A percentile compares a stretch with the other conserved stretches of the same genome.
These are phyloP conservation scores for Siniperca undulata DNA, from an alignment of 2,797 vertebrate genomes.

Conservation along the genomic window DNA sequence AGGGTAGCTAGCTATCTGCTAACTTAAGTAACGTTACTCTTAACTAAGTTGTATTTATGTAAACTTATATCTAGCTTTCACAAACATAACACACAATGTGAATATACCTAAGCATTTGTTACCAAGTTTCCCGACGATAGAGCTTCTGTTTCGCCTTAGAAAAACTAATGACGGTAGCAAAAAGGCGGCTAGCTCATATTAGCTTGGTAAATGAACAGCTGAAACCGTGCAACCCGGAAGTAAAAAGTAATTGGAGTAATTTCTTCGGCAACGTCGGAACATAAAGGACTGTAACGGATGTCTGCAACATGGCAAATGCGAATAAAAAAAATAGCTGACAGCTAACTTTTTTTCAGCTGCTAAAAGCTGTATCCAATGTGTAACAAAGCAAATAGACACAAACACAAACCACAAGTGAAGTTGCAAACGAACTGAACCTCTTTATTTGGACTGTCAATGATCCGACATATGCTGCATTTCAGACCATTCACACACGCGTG, in stretches of 20 bases:
- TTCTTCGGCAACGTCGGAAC: not conserved
- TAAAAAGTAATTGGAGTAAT: conserved; percentile 34
- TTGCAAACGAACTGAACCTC: conserved; percentile 84
- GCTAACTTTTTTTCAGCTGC: no score
- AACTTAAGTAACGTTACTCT: conserved; percentile 44
- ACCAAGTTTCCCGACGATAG: conserved; percentile 16
- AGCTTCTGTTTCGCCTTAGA: conserved; percentile 13
- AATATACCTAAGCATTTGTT: conserved; percentile 54
- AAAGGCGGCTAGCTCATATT: conserved; percentile 53
- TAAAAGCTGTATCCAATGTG: not conserved
- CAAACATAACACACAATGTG: not conserved
- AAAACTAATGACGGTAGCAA: conserved; percentile 60
- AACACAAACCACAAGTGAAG: conserved; percentile 59
- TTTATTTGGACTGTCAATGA: conserved; percentile 85
- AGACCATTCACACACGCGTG: conserved; percentile 84
- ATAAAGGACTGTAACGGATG: no score
- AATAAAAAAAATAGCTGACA: not conserved
- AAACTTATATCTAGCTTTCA: not conserved
- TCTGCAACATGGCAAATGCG: not conserved
- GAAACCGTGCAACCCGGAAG: conserved; percentile 69
- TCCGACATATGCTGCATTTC: conserved; percentile 79
- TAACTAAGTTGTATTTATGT: not conserved
- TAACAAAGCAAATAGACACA: conserved; percentile 26
- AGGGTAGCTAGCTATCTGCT: conserved; percentile 50
- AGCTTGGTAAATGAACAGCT: conserved; percentile 49